These are phyloP conservation scores for Oryzias celebensis DNA, from an alignment of 2,113 vertebrate genomes.

Conservation along the genomic window DNA sequence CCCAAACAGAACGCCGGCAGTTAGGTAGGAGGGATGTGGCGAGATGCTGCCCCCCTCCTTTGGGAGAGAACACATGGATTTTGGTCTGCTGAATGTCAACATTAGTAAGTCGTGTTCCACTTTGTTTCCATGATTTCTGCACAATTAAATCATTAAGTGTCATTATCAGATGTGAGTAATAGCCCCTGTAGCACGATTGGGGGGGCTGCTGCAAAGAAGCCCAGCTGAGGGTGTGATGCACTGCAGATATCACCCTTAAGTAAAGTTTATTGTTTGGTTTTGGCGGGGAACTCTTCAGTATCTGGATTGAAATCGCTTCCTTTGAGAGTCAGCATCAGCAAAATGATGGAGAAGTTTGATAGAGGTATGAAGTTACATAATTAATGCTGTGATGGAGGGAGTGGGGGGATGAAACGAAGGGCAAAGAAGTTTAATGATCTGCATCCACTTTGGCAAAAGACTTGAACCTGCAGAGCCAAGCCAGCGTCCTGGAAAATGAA, in stretches of 20 bases:
- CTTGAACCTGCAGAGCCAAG: slow-evolving; percentile 46
- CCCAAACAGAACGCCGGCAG: too few relatives aligned
- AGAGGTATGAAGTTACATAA: slow-evolving; percentile 49
- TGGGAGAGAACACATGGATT: slow-evolving; percentile 59
- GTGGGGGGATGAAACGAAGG: slow-evolving; percentile 7
- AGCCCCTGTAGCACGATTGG: slow-evolving; percentile 49
- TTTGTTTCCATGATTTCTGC: slow-evolving; percentile 72
- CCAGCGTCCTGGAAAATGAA: slow-evolving; percentile 69
- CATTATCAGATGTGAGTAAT: slow-evolving; percentile 73
- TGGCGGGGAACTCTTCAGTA: too few relatives aligned
- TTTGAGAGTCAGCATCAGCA: too few relatives aligned
- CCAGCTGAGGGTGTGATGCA: slow-evolving; percentile 19
- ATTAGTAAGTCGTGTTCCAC: slow-evolving; percentile 68
- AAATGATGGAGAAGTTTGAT: not conserved
- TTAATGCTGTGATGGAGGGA: slow-evolving; percentile 34
- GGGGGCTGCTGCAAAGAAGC: slow-evolving; percentile 12
- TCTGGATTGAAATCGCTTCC: too few relatives aligned
- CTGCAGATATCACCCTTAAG: slow-evolving; percentile 17
- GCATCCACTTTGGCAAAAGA: slow-evolving; percentile 64
- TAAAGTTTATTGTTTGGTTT: not conserved
- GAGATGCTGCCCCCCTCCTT: not conserved
- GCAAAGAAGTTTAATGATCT: slow-evolving; percentile 57
- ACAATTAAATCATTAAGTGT: slow-evolving; percentile 77
- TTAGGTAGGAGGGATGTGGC: slow-evolving; percentile 13
- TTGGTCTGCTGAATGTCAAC: slow-evolving; percentile 69